A percentile compares a stretch with the other conserved stretches of the same genome.
Conservation (phyloP, 2,888 invertebrate species). For the Parnassius apollo region DNA sequence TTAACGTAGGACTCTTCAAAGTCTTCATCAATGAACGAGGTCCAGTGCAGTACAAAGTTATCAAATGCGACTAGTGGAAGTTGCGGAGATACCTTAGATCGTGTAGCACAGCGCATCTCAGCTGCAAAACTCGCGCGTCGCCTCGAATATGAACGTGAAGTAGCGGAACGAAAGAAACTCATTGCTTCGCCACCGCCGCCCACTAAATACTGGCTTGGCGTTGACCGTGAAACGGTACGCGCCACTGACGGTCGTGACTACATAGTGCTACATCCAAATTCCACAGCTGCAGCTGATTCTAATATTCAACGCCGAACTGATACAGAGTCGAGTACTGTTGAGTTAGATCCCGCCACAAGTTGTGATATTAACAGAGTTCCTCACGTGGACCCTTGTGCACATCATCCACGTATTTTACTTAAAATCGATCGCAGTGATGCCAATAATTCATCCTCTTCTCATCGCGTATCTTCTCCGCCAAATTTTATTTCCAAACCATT, state of each 20-base stretch:
- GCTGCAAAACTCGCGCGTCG: slow-evolving; percentile 22
- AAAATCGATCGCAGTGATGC: slow-evolving; percentile 44
- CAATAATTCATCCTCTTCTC: neutral
- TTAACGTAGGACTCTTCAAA: neutral
- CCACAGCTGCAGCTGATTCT: slow-evolving; percentile 28
- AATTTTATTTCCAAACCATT: neutral
- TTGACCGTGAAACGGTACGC: slow-evolving; percentile 40
- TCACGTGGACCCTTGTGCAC: slow-evolving; percentile 49
- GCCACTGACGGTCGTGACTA: slow-evolving; percentile 46
- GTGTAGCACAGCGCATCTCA: slow-evolving; percentile 25
- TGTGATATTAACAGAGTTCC: slow-evolving; percentile 37
- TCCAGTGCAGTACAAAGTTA: neutral
- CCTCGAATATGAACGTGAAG: slow-evolving; percentile 26
- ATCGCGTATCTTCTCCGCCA: neutral
- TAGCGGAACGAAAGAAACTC: slow-evolving; percentile 21
- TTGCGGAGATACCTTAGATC: slow-evolving; percentile 26
- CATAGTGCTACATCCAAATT: slow-evolving; percentile 26
- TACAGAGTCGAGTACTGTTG: slow-evolving; percentile 37
- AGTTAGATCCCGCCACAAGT: slow-evolving; percentile 38
- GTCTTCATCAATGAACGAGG: neutral
- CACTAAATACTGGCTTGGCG: slow-evolving; percentile 29
- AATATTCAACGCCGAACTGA: slow-evolving; percentile 29
- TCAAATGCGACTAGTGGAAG: neutral
- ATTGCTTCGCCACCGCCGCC: slow-evolving; percentile 34
- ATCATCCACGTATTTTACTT: slow-evolving; percentile 45